Base-by-base conservation (phyloP, 2,113 vertebrate genomes). In the Phylloscopus trochilus region DNA sequence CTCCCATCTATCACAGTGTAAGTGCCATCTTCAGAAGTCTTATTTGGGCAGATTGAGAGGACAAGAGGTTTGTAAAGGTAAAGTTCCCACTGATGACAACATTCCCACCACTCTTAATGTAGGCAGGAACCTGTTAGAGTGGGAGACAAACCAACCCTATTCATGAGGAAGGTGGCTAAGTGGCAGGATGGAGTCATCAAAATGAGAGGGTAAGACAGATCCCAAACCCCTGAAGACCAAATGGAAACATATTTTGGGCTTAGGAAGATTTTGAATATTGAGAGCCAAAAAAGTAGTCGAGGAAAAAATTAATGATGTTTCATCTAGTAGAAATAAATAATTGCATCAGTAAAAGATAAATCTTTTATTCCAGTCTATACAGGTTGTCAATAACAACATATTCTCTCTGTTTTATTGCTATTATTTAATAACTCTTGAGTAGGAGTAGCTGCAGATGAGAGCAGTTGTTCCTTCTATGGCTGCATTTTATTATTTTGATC, bases 301-400 rank as follows among this genome's bases (percentile, higher is more conserved):
- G 59, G 28, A 47, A 81, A 82, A 90, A 41, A 37, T 5, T 28
- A 43, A n/a, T 12, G 1, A 24, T 55, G 17, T 39, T 90, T 88
- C 19, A 28, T 49, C 56, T 37, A 59, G 28, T 24, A 70, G 26
- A 94, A 92, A 75, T 88, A 92, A 97, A 56, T 37, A 43, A 56
- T 69, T 52, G 27, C 23, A 49, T 75, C 24, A 67, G 39, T 51
- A 68, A 69, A 72, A 91, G 46, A 60, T 20, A 86, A 31, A 55
- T 91, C 6, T 93, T 96, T 96, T 95, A 93, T 89, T 96, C 77
- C 62, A 92, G 43, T 83, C 76, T 93, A 90, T 96, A 75, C 60
- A 93, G 55, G 24, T 93, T 94, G 81, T 88, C 83, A 89, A n/a
- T 92, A 93, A 37, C 62, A 66, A 41, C 24, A 28, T 55, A 63